Evolutionary conservation across 2,888 invertebrate genomes (phyloP).

Genomic region (Tortrix viridana): DNA sequence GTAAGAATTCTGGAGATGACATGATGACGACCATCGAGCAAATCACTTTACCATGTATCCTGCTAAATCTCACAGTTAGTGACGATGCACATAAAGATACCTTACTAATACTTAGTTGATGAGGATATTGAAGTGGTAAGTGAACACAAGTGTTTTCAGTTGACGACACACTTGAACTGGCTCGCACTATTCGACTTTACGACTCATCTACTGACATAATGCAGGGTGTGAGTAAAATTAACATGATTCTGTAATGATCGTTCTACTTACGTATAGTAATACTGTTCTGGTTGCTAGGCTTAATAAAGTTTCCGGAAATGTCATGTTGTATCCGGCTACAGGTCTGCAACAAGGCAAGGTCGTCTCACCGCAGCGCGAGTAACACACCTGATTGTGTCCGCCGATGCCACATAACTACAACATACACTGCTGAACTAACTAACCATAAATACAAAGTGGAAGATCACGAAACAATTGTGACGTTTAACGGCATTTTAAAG

Average conservation of each 20-base stretch:
- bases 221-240: constrained; percentile 2
- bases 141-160: constrained; percentile 61
- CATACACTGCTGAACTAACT: constrained; percentile 17
- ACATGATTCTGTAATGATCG: constrained; percentile 2
- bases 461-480: constrained; percentile 51
- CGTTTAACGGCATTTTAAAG: constrained; percentile 20
- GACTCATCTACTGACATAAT: constrained; percentile 14
- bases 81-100: constrained; percentile 7
- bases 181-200: constrained; percentile 29
- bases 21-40: constrained; percentile 44
- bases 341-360: constrained; percentile 49
- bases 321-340: constrained; percentile 52
- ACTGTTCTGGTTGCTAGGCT: constrained; percentile 52
- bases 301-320: constrained; percentile 59
- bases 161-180: constrained; percentile 55
- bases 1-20: constrained; percentile 55
- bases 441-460: constrained; percentile 48
- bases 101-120: constrained; percentile 32
- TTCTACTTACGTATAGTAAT: constrained; percentile 47
- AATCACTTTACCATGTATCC: constrained; percentile 3
- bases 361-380: constrained; percentile 55
- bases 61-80: neutral
- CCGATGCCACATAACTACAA: constrained; percentile 30
- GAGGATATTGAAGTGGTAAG: constrained; percentile 54
- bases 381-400: constrained; percentile 12